Conservation (phyloP, 2,113 vertebrate species). For the Poeciliopsis prolifica region DNA sequence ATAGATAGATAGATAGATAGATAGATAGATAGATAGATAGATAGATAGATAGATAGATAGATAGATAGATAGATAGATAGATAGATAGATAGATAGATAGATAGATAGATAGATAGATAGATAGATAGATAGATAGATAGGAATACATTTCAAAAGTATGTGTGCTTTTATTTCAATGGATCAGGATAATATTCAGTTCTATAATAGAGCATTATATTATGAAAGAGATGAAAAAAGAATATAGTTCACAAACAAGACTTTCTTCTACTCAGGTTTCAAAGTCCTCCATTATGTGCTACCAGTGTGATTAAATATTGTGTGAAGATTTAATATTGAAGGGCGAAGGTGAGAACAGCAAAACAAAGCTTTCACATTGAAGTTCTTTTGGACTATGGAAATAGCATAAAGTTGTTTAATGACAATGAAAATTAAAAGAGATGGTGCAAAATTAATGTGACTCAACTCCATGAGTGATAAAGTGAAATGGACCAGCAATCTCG, state of each 20-base stretch:
- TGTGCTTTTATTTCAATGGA: slow-evolving; percentile 27
- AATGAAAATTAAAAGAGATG: slow-evolving; percentile 26
- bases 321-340: slow-evolving; percentile 47
- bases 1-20: not conserved
- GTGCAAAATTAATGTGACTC: slow-evolving; percentile 10
- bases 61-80: not conserved
- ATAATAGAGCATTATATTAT: slow-evolving; percentile 60
- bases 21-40: not conserved
- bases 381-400: slow-evolving; percentile 7
- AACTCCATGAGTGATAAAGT: slow-evolving; percentile 1
- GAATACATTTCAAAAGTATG: not conserved
- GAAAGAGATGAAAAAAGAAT: slow-evolving; percentile 55
- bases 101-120: not conserved
- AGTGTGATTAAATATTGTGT: slow-evolving; percentile 66
- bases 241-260: slow-evolving; percentile 47
- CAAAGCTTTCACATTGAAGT: slow-evolving; percentile 18
- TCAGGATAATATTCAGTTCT: slow-evolving; percentile 60
- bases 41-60: not conserved
- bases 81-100: slow-evolving; percentile 1
- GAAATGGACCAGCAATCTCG: not conserved
- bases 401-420: slow-evolving; percentile 20
- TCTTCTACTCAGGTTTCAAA: slow-evolving; percentile 31
- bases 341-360: slow-evolving; percentile 10
- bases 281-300: slow-evolving; percentile 60
- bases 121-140: not conserved